phyloP scores from a whole-genome alignment of 2,797 vertebrate genomes.

The Petrocephalus schoutedeni region DNA sequence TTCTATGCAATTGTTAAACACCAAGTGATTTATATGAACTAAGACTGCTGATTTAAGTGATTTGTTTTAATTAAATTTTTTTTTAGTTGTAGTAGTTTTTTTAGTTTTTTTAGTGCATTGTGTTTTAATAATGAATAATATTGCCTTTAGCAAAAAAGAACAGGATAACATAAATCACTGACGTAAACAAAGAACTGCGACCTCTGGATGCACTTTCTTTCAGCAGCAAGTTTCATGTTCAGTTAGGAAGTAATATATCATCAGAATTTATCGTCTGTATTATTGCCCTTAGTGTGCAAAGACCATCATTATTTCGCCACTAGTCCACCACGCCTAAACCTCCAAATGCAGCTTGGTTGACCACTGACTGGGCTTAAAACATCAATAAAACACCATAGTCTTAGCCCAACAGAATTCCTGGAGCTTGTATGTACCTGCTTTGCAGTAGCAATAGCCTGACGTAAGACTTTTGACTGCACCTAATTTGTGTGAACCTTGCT shows the following conservation, averaged over 20 bases:
- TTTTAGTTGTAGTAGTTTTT: too few relatives aligned
- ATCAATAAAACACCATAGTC: background rate
- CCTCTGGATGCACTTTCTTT: background rate
- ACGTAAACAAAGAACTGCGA: background rate
- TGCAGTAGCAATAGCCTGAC: background rate
- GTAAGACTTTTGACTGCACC: background rate
- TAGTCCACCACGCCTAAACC: conserved; percentile 22
- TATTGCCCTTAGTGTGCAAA: background rate
- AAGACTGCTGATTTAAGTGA: background rate
- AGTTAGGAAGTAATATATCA: background rate
- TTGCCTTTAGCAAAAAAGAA: background rate
- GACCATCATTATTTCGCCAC: conserved; percentile 14
- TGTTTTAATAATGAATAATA: background rate
- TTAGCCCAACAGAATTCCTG: background rate
- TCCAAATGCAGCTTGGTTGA: conserved; percentile 10
- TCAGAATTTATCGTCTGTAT: background rate
- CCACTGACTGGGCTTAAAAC: background rate
- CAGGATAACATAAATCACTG: background rate
- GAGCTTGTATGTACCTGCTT: background rate
- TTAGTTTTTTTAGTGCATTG: background rate
- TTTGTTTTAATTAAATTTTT: background rate
- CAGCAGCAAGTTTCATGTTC: background rate
- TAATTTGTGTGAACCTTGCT: background rate
- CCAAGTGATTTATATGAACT: background rate
- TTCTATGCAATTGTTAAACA: background rate